Evolutionary conservation across 2,113 vertebrate species (phyloP).

Genomic region (Eonycteris spelaea): DNA sequence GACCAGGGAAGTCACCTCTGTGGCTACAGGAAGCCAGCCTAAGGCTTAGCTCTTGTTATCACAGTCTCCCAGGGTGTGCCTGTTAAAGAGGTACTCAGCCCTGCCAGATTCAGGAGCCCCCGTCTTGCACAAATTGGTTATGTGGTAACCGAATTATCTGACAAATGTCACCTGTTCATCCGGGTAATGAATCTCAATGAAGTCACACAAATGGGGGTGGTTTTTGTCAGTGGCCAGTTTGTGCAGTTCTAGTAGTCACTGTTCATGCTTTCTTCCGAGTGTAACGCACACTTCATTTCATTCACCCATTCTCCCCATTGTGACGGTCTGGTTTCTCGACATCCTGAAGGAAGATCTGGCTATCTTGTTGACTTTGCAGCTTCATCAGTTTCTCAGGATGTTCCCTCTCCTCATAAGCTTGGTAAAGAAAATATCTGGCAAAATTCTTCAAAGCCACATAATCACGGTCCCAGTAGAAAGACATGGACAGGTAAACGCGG

Average conservation of each 20-base stretch:
- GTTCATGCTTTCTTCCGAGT: neutral
- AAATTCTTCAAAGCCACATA: no score
- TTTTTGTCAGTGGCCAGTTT: neutral
- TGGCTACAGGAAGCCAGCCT: neutral
- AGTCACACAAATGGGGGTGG: neutral
- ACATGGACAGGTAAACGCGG: neutral
- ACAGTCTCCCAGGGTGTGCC: neutral
- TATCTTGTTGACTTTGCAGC: neutral
- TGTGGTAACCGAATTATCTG: neutral
- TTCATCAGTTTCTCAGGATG: neutral
- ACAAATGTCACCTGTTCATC: neutral
- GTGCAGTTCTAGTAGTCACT: neutral
- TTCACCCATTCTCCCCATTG: neutral
- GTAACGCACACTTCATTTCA: neutral
- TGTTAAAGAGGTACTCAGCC: neutral
- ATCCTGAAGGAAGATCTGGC: neutral
- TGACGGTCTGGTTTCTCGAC: neutral
- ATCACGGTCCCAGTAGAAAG: neutral
- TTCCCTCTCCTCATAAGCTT: neutral
- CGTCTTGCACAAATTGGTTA: neutral
- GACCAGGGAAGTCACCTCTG: neutral
- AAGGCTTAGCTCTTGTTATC: neutral
- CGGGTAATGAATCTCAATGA: neutral
- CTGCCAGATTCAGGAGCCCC: neutral
- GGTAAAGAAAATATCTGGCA: neutral